Evolutionary conservation across 2,797 vertebrate species (phyloP).

Genomic region (Poeciliopsis turneri): DNA sequence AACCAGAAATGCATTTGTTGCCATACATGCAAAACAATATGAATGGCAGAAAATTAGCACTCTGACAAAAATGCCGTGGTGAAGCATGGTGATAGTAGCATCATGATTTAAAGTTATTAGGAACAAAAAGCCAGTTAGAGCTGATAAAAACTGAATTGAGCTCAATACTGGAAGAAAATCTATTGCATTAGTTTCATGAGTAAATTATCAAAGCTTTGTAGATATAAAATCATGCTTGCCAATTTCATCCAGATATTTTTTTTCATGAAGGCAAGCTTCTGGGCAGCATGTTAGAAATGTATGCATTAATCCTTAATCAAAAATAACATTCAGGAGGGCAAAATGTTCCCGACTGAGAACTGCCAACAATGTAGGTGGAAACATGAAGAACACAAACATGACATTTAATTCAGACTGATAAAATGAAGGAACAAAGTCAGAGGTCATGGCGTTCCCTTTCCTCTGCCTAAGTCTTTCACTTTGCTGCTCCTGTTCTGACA

Average conservation of each 20-base stretch:
- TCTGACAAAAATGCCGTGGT: background rate
- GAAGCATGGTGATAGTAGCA: background rate
- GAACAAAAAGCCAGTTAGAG: background rate
- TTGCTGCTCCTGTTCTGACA: constrained; percentile 53
- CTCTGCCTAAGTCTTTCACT: constrained; percentile 41
- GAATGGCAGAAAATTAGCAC: background rate
- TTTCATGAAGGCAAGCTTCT: background rate
- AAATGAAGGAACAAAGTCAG: constrained; percentile 22
- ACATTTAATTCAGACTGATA: constrained; percentile 30
- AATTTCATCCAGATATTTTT: background rate
- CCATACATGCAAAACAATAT: background rate
- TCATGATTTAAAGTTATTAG: background rate
- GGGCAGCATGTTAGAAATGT: background rate
- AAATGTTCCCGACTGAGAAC: background rate
- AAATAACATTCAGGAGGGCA: background rate
- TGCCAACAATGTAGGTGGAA: background rate
- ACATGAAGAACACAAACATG: background rate
- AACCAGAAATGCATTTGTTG: background rate
- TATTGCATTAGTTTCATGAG: background rate
- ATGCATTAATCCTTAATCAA: background rate
- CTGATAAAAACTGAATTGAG: background rate
- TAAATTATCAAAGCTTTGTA: background rate
- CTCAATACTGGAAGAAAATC: background rate
- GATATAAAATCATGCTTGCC: background rate
- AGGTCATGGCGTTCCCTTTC: constrained; percentile 20